These are phyloP conservation scores for Montipora sp. DNA, from an alignment of 64 coral and sea anemone species.

Conservation along the genomic window DNA sequence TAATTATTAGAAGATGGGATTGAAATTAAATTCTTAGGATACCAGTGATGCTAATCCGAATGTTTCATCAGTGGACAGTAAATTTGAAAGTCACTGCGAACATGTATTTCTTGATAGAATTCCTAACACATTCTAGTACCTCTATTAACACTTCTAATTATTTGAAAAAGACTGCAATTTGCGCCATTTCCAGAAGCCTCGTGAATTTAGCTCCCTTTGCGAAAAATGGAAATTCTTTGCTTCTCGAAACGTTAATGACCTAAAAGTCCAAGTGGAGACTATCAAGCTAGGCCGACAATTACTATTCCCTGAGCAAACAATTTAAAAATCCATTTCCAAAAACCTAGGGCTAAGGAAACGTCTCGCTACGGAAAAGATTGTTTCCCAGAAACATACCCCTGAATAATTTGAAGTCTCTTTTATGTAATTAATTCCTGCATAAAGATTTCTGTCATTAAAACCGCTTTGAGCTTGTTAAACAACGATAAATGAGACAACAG, in stretches of 20 bases:
- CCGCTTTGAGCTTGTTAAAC: neutral
- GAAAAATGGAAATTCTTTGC: neutral
- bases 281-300: too few relatives aligned
- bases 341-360: neutral
- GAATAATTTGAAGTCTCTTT: neutral
- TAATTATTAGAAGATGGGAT: slow-evolving; percentile 6
- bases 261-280: neutral
- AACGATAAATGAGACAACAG: neutral
- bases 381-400: neutral
- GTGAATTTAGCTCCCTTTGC: neutral
- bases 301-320: neutral
- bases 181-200: neutral
- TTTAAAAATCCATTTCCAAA: neutral
- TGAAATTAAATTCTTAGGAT: neutral
- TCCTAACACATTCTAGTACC: too few relatives aligned
- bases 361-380: neutral
- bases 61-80: neutral
- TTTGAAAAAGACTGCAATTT: neutral
- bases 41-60: neutral
- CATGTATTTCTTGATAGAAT: too few relatives aligned
- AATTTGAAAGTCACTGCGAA: neutral
- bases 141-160: too few relatives aligned
- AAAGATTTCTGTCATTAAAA: neutral
- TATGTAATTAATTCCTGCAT: neutral
- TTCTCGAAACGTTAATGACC: neutral